These are phyloP conservation scores for Hucho hucho DNA, from an alignment of 2,113 vertebrate species.

Conservation along the genomic window DNA sequence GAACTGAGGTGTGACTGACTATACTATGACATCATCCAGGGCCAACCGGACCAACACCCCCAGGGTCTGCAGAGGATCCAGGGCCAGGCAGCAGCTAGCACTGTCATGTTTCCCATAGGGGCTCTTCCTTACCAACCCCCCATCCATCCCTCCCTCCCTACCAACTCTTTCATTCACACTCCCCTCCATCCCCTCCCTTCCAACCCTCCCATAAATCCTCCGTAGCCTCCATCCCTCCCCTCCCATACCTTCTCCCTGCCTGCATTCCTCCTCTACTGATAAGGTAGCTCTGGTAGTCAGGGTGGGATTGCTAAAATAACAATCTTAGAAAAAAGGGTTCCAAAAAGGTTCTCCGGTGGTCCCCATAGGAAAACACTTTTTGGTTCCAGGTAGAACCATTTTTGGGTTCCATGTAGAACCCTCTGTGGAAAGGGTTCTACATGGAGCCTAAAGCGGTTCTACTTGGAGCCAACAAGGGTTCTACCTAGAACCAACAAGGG, in stretches of 20 bases:
- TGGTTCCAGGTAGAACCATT: too few species aligned
- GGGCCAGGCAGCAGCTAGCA: background rate
- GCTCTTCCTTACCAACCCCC: background rate
- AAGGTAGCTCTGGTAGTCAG: constrained; percentile 34
- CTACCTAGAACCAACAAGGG: too few species aligned
- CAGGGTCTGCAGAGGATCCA: background rate
- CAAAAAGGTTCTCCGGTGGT: too few species aligned
- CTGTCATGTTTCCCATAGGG: background rate
- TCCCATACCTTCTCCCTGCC: background rate
- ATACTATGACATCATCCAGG: constrained; percentile 7
- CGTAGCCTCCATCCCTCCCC: constrained; percentile 11
- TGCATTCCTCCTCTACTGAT: constrained; percentile 46
- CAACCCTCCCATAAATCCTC: background rate
- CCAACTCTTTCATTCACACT: too few species aligned
- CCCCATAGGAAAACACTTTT: too few species aligned
- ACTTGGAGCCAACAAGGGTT: too few species aligned
- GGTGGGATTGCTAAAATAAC: constrained; percentile 45
- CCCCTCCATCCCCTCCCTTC: background rate
- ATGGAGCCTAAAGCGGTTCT: too few species aligned
- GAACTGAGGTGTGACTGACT: background rate
- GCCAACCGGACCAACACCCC: background rate
- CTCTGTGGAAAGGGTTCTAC: too few species aligned
- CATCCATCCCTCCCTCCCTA: background rate
- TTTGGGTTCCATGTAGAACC: too few species aligned
- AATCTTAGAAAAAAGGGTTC: too few species aligned